phyloP scores from a whole-genome alignment of 2,113 vertebrate genomes.

The Thunnus thynnus region DNA sequence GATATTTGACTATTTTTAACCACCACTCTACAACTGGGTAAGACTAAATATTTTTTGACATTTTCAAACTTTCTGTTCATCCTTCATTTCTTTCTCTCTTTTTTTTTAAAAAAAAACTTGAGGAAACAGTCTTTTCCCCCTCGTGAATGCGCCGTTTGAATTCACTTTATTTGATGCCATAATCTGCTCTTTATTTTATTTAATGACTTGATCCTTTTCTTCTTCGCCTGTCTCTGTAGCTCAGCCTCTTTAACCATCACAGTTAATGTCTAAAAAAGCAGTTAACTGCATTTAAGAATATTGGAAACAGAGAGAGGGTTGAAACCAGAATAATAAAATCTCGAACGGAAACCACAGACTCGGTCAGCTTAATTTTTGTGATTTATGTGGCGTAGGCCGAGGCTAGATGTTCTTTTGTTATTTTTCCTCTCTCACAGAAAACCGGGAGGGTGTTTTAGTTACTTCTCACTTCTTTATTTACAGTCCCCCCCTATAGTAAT shows the following conservation, averaged over 20 bases:
- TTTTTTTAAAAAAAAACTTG: conserved; percentile 8
- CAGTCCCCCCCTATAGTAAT: conserved; percentile 18
- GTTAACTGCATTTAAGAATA: conserved; percentile 79
- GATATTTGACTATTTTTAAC: neutral
- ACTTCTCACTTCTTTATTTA: conserved; percentile 53
- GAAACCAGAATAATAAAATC: conserved; percentile 84
- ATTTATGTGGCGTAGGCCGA: conserved; percentile 69
- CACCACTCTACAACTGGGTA: neutral
- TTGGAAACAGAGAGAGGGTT: conserved; percentile 80
- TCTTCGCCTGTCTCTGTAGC: conserved; percentile 54
- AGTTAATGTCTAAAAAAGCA: conserved; percentile 75
- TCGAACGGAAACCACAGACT: conserved; percentile 80
- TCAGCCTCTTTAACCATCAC: conserved; percentile 69
- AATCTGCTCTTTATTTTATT: conserved; percentile 80
- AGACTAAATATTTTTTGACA: neutral
- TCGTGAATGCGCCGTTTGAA: conserved; percentile 33
- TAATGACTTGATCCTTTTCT: conserved; percentile 66
- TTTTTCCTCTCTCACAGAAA: conserved; percentile 46
- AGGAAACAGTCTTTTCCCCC: conserved; percentile 25
- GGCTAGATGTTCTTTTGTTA: conserved; percentile 63
- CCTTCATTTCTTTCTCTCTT: conserved; percentile 8
- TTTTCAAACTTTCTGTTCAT: neutral
- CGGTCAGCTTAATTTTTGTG: conserved; percentile 67
- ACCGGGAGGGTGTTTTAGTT: neutral
- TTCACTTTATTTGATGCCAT: conserved; percentile 77